These are phyloP conservation scores for Phoxinus phoxinus DNA, from an alignment of 2,113 vertebrate species.

Conservation along the genomic window DNA sequence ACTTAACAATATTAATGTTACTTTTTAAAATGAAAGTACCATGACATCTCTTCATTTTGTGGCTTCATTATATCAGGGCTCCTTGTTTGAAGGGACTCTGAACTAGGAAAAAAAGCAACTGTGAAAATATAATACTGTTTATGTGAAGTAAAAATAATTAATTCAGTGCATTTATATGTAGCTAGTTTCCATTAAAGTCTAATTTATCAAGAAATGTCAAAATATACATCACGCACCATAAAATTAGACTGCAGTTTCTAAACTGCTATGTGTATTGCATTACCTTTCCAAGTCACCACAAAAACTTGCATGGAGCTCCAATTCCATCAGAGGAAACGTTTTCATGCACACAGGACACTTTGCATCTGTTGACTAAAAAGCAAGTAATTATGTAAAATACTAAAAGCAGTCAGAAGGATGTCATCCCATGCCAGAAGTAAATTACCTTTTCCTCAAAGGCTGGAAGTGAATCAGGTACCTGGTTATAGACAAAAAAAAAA, in stretches of 20 bases:
- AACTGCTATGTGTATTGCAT: background rate
- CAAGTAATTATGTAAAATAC: background rate
- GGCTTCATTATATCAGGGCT: background rate
- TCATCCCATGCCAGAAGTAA: background rate
- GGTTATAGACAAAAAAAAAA: background rate
- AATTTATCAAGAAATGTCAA: background rate
- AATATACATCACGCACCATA: background rate
- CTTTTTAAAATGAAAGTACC: background rate
- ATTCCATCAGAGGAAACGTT: background rate
- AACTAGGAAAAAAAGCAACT: background rate
- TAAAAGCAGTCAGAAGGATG: background rate
- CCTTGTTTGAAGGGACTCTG: background rate
- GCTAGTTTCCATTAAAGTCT: background rate
- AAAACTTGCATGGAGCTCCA: background rate
- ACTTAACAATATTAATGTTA: background rate
- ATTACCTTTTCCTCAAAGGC: background rate
- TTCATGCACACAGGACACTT: background rate
- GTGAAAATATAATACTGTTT: background rate
- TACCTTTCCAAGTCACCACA: background rate
- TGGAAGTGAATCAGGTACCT: background rate
- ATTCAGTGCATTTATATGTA: background rate
- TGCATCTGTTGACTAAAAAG: constrained; percentile 2
- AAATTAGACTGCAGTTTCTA: background rate
- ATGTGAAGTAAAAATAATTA: background rate
- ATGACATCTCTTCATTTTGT: background rate